Evolutionary conservation across 2,113 vertebrate species (phyloP).

Genomic region (Heteronetta atricapilla): DNA sequence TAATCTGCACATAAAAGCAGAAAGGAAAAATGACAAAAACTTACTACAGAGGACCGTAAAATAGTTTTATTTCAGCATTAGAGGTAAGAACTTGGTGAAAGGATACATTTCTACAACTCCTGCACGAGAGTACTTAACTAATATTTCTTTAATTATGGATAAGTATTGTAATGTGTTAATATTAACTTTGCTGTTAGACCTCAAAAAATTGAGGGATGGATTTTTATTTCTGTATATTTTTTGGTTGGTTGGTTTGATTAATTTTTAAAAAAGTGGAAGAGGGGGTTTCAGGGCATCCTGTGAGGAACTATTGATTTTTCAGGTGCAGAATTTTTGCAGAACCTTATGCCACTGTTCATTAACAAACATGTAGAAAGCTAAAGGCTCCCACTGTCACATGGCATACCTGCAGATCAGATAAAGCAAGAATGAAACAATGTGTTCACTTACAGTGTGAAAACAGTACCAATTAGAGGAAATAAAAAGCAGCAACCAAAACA

Average conservation of each 20-base stretch:
- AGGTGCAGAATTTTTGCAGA: slow-evolving; percentile 45
- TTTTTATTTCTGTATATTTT: background rate
- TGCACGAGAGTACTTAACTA: background rate
- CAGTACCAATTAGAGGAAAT: background rate
- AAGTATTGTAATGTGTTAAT: background rate
- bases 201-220: background rate
- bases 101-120: background rate
- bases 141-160: background rate
- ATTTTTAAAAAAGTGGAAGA: background rate
- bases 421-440: background rate
- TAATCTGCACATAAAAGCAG: background rate
- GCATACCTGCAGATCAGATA: background rate
- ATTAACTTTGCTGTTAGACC: background rate
- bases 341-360: background rate
- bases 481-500: too few species aligned
- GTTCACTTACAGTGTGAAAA: background rate
- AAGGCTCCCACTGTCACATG: background rate
- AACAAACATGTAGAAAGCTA: background rate
- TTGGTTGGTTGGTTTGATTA: background rate
- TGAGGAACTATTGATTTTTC: slow-evolving; percentile 54
- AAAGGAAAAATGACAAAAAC: background rate
- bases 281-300: background rate
- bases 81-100: background rate
- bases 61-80: background rate
- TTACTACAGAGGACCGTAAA: background rate